Base-by-base conservation (phyloP, 2,113 vertebrate genomes). In the Varanus komodoensis region DNA sequence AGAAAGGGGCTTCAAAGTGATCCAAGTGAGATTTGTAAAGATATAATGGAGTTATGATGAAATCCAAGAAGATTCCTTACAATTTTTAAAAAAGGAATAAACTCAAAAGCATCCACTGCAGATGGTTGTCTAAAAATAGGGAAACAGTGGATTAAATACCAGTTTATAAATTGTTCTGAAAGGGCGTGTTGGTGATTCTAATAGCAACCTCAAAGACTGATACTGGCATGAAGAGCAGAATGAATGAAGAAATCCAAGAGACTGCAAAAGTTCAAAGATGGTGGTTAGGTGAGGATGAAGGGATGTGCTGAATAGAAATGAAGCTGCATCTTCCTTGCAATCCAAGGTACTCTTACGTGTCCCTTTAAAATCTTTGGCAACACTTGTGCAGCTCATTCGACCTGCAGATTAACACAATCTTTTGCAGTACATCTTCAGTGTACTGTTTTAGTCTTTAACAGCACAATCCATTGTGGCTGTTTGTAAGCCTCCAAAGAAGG, bases 1-100 rank as follows among this genome's bases (percentile, higher is more conserved):
- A 89, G 44, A 93, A 21, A 68, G 19, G 67, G 73, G 90, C 19
- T 93, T 75, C 85, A 92, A 93, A 94, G 61, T 52, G 80, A 89
- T 91, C 27, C 61, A 86, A 92, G 27, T 38, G 89, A 93, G 64
- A 9, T 78, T 95, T 88, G 89, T 87, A 88, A 94, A 83, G 1
- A 89, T 90, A 64, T 74, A 93, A 87, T 0, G 19, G 71, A 87
- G 54, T 84, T 88, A 93, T 88, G 89, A 92, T 79, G 88, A 91
- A 80, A 91, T 92, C 32, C 48, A 89, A 91, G 32, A 4, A 50
- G 54, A 85, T 21, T 3, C 17, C 67, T 86, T 19, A 32, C 23
- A 90, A 87, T 8, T 74, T 83, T 85, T 94, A 90, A 77, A 83
- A 0, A 82, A 86, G 34, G 14, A 74, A 1, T 14, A 34, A 84